Base-by-base conservation (phyloP, 2,888 invertebrate genomes). In the Thymelicus acteon region DNA sequence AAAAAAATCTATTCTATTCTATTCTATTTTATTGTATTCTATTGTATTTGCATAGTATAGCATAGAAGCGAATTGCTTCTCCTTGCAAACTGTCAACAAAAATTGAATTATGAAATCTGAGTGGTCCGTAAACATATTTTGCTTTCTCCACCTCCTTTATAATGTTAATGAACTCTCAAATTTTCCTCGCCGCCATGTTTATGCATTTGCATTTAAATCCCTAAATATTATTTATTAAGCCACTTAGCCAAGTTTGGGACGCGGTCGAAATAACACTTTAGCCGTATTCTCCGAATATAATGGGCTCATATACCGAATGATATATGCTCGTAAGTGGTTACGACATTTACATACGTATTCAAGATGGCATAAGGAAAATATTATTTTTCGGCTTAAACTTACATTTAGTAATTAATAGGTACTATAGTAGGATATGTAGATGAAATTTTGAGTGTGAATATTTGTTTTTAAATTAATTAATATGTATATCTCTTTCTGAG, bases 121-220 rank as follows among this genome's bases (percentile, higher is more conserved):
- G 48, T 58, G 63, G 47, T 47, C 62, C 15, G 62, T 57, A 68
- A 68, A 70, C 69, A 69, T 69, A 58, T 70, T 70, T 70, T 63
- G 63, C 57, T 44, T 52, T 31, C 47, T 48, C 57, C 63, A 12
- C 24, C 69, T 63, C 49, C 64, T 70, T 65, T 71, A 65, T 71
- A 60, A 71, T 71, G 70, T 60, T 65, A 71, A 71, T 71, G 70
- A 71, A 71, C 65, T 65, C 71, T 71, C 65, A 71, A 71, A 71
- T 54, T 65, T 63, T 64, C 69, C 63, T 58, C 49, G 54, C 70
- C n/a, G 63, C 57, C 58, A 60, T 70, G 52, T 65, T 70, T 70
- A 70, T 64, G 52, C 71, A 71, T 71, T 71, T 71, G 60, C 64
- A 71, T 70, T 65, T 71, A 65, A 70, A 70, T 70, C 49, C 70